Evolutionary conservation across 2,888 invertebrate species (phyloP).

Genomic region (Nebria brevicollis): DNA sequence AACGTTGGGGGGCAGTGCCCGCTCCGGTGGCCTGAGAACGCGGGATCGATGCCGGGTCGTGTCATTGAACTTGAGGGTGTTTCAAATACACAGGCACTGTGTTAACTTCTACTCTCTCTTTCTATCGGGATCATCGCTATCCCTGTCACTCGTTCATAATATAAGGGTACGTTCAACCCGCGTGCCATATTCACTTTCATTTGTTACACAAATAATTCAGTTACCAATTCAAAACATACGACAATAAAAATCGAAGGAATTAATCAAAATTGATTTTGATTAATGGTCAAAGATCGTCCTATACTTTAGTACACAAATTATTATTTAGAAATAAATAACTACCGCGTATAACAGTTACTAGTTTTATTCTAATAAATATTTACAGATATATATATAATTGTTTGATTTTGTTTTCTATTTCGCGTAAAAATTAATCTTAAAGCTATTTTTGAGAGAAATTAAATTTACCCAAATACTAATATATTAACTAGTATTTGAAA

Average conservation of each 20-base stretch:
- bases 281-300: background rate
- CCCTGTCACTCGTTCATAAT: background rate
- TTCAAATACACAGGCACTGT: background rate
- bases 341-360: too few relatives aligned
- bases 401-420: too few relatives aligned
- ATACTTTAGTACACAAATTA: too few relatives aligned
- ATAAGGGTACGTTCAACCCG: background rate
- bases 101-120: constrained; percentile 2
- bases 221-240: background rate
- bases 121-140: background rate
- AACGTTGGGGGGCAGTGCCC: constrained; percentile 31
- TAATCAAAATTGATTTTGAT: background rate
- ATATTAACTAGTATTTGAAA: too few relatives aligned
- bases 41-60: constrained; percentile 24
- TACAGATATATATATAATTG: too few relatives aligned
- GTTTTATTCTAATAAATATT: too few relatives aligned
- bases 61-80: constrained; percentile 40
- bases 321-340: too few relatives aligned
- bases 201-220: background rate
- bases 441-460: too few relatives aligned
- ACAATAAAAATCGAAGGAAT: background rate
- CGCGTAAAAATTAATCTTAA: too few relatives aligned
- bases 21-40: constrained; percentile 30
- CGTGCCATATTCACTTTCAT: background rate
- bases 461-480: too few relatives aligned